These are phyloP conservation scores for Rosalia funebris DNA, from an alignment of 2,888 invertebrate species.

Conservation along the genomic window DNA sequence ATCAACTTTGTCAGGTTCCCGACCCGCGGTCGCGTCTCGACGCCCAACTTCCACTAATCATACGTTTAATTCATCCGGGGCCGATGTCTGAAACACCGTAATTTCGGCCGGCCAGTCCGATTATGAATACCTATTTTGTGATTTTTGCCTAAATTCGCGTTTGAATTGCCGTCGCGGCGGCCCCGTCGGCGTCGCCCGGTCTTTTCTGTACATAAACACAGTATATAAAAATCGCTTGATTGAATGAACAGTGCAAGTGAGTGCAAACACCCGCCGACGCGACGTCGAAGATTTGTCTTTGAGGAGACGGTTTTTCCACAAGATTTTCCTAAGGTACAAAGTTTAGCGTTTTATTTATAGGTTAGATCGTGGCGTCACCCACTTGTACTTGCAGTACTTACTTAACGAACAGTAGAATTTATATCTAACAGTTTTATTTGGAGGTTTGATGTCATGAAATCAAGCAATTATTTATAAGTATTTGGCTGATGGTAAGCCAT, in stretches of 20 bases:
- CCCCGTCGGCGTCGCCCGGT: neutral
- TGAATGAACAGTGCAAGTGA: neutral
- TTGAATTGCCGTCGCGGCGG: neutral
- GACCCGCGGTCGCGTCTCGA: constrained; percentile 43
- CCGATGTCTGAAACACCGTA: constrained; percentile 7
- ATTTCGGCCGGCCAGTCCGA: too few relatives aligned
- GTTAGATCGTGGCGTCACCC: too few relatives aligned
- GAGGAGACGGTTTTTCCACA: too few relatives aligned
- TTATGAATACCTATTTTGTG: neutral
- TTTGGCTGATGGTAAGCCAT: too few relatives aligned
- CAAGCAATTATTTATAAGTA: too few relatives aligned
- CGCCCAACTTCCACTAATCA: constrained; percentile 45
- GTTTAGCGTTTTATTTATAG: too few relatives aligned
- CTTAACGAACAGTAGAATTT: too few relatives aligned
- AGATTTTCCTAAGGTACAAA: too few relatives aligned
- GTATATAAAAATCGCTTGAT: neutral
- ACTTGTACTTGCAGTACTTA: too few relatives aligned
- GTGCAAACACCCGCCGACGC: neutral
- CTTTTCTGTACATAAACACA: neutral
- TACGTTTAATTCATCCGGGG: neutral
- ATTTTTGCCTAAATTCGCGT: neutral
- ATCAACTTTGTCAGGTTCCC: constrained; percentile 28
- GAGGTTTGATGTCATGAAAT: too few relatives aligned
- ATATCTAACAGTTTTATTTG: too few relatives aligned
- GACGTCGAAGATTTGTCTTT: too few relatives aligned